phyloP scores from a whole-genome alignment of 2,888 invertebrate genomes.

The Lycaena phlaeas region DNA sequence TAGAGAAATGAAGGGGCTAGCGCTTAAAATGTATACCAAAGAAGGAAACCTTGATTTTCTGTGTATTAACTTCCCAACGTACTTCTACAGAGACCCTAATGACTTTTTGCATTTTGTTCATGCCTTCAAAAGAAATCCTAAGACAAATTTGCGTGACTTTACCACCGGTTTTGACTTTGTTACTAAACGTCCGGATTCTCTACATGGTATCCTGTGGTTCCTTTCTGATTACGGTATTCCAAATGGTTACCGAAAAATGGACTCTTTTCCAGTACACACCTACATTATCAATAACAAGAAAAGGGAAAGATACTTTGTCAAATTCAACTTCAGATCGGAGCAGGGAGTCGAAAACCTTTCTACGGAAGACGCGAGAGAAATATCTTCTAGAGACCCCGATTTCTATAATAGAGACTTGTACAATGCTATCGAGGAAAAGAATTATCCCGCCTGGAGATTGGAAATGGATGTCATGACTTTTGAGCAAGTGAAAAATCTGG shows the following conservation, averaged over 20 bases:
- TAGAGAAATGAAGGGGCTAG: slow-evolving; percentile 89
- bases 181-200: slow-evolving; percentile 82
- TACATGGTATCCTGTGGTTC: slow-evolving; percentile 83
- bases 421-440: slow-evolving; percentile 84
- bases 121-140: slow-evolving; percentile 92
- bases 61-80: slow-evolving; percentile 88
- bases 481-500: slow-evolving; percentile 29
- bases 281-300: slow-evolving; percentile 87
- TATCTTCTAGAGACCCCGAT: slow-evolving; percentile 84
- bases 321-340: slow-evolving; percentile 92
- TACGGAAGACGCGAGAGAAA: slow-evolving; percentile 72
- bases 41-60: slow-evolving; percentile 92
- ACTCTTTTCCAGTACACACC: slow-evolving; percentile 91
- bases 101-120: slow-evolving; percentile 90
- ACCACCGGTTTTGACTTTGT: slow-evolving; percentile 93
- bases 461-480: slow-evolving; percentile 42
- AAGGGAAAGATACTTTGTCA: slow-evolving; percentile 81
- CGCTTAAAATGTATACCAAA: slow-evolving; percentile 91
- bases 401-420: slow-evolving; percentile 88
- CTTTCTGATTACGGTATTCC: slow-evolving; percentile 91
- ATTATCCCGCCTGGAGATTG: slow-evolving; percentile 48
- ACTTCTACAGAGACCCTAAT: slow-evolving; percentile 87
- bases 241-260: slow-evolving; percentile 91
- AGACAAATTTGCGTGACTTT: slow-evolving; percentile 83
- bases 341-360: slow-evolving; percentile 86